Conservation (phyloP, 2,113 vertebrate genomes). For the Chlamydotis undulata region DNA sequence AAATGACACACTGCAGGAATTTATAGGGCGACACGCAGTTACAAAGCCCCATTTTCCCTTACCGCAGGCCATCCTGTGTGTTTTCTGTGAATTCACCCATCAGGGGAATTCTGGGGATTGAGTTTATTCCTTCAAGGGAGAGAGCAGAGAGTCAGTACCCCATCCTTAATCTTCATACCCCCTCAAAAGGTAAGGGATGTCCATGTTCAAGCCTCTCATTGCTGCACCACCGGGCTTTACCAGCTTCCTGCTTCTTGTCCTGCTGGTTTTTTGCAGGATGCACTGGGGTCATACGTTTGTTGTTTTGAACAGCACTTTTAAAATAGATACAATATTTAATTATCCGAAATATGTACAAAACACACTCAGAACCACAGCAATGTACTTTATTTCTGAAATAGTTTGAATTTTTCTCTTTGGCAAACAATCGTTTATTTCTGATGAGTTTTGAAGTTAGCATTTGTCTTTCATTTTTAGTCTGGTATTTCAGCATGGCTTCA, state of each 20-base stretch:
- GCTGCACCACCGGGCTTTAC: background rate
- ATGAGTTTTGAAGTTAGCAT: background rate
- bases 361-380: background rate
- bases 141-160: background rate
- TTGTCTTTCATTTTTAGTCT: background rate
- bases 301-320: background rate
- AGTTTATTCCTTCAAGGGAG: background rate
- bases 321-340: background rate
- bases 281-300: background rate
- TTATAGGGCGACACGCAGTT: background rate
- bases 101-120: background rate
- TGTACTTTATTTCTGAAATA: background rate
- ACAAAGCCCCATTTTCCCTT: conserved; percentile 10
- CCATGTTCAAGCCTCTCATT: background rate
- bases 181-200: background rate
- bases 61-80: background rate
- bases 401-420: background rate
- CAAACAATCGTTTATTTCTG: background rate
- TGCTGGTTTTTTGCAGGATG: background rate
- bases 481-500: background rate
- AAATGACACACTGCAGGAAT: background rate
- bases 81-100: background rate
- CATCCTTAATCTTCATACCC: background rate
- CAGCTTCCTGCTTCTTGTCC: background rate
- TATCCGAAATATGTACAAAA: background rate